These are phyloP conservation scores for Drosophila conformis DNA, from an alignment of 2,888 invertebrate genomes.

Conservation along the genomic window DNA sequence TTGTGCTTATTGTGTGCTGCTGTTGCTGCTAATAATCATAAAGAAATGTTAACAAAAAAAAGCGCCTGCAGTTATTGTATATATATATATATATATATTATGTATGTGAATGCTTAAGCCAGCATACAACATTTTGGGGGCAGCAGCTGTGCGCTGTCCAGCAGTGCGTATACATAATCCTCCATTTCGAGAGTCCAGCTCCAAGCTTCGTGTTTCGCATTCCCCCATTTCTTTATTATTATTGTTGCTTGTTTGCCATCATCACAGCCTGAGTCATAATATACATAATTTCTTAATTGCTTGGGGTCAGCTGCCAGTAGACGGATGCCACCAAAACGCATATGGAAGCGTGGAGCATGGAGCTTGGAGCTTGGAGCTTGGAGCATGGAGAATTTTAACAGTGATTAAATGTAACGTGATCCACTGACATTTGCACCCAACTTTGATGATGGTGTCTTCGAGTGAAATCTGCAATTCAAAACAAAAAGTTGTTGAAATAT, in stretches of 20 bases:
- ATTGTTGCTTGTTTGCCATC: conserved; percentile 57
- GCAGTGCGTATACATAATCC: conserved; percentile 74
- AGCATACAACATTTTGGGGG: conserved; percentile 32
- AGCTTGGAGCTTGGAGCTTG: background rate
- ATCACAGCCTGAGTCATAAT: conserved; percentile 63
- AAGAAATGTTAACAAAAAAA: conserved; percentile 64
- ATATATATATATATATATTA: background rate
- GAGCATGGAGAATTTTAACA: background rate
- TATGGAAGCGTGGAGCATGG: background rate
- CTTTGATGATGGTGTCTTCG: background rate
- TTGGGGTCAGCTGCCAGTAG: conserved; percentile 59
- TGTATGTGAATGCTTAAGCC: conserved; percentile 9
- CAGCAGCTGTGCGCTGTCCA: conserved; percentile 42
- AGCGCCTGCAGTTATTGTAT: conserved; percentile 56
- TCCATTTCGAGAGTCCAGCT: conserved; percentile 32
- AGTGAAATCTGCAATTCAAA: background rate
- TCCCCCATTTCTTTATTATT: conserved; percentile 31
- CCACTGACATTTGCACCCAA: conserved; percentile 5
- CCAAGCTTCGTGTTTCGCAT: conserved; percentile 49
- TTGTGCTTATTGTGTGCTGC: conserved; percentile 39
- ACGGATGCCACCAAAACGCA: conserved; percentile 6
- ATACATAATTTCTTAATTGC: conserved; percentile 78
- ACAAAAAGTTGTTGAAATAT: background rate
- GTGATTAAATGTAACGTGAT: background rate
- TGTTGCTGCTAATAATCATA: conserved; percentile 43